phyloP scores from a whole-genome alignment of 2,113 vertebrate genomes.

The Callorhinus ursinus region DNA sequence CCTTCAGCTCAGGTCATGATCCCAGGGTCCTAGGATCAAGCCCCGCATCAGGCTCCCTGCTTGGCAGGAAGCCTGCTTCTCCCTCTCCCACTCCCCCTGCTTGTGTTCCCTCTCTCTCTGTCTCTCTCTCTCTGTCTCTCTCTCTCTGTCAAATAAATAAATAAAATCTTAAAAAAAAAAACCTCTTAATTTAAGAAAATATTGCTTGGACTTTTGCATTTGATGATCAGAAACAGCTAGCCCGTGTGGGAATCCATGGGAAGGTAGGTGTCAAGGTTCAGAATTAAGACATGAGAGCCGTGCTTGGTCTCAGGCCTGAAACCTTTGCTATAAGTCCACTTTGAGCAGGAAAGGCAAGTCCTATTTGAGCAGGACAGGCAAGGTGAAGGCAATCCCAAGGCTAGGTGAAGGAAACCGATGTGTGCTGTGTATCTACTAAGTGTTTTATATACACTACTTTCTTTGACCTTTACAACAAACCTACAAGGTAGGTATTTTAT shows the following conservation, averaged over 20 bases:
- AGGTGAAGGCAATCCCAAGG: neutral
- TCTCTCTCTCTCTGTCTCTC: no score
- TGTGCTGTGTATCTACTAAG: neutral
- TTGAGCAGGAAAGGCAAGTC: neutral
- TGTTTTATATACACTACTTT: neutral
- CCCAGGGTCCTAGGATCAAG: no score
- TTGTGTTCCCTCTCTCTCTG: no score
- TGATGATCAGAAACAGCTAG: neutral
- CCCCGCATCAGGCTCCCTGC: no score
- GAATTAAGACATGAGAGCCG: neutral
- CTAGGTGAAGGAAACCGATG: neutral
- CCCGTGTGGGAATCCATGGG: neutral
- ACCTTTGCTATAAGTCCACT: neutral
- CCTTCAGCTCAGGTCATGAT: no score
- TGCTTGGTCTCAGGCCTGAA: neutral
- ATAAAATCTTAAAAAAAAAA: no score
- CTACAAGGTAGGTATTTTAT: neutral
- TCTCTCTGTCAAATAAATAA: no score
- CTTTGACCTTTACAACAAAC: neutral
- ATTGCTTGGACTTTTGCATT: conserved; percentile 4
- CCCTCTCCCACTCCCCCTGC: no score
- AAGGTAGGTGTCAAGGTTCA: neutral
- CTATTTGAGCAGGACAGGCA: neutral
- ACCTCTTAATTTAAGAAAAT: neutral
- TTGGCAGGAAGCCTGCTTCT: no score